Evolutionary conservation across 2,797 vertebrate species (phyloP).

Genomic region (Antrozous pallidus): DNA sequence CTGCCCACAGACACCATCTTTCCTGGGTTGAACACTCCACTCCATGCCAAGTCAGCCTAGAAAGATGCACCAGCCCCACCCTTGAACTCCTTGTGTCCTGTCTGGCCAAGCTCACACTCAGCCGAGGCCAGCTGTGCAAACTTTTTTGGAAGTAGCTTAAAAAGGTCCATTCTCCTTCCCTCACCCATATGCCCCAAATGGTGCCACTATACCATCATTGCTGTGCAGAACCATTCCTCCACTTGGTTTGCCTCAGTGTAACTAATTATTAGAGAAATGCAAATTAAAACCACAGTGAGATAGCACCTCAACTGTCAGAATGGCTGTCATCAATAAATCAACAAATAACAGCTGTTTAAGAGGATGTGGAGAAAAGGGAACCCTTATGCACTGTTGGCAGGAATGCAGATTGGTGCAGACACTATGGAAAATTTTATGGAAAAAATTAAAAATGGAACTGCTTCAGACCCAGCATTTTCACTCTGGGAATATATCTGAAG

Average conservation of each 20-base stretch:
- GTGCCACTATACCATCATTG: not conserved
- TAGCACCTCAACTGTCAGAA: not conserved
- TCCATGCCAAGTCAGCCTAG: not conserved
- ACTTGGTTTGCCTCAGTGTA: too few relatives aligned
- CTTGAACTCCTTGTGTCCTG: not conserved
- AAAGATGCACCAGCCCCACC: not conserved
- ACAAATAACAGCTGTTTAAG: not conserved
- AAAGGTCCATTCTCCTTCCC: not conserved
- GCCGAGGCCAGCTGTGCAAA: not conserved
- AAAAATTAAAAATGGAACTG: not conserved
- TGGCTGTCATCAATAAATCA: not conserved
- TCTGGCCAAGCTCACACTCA: not conserved
- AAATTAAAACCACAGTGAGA: not conserved
- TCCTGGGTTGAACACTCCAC: not conserved
- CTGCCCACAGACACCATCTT: not conserved
- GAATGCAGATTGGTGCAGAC: not conserved
- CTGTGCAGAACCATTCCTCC: not conserved
- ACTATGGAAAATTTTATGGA: not conserved
- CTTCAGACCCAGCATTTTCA: not conserved
- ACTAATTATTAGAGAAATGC: not conserved
- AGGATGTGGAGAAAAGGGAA: not conserved
- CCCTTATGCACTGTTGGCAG: not conserved
- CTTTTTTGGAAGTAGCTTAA: not conserved
- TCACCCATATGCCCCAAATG: not conserved
- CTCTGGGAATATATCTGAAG: not conserved